A percentile compares a stretch with the other conserved stretches of the same genome.
Conservation (phyloP, 64 coral and sea anemone genomes). For the Actinia tenebrosa region DNA sequence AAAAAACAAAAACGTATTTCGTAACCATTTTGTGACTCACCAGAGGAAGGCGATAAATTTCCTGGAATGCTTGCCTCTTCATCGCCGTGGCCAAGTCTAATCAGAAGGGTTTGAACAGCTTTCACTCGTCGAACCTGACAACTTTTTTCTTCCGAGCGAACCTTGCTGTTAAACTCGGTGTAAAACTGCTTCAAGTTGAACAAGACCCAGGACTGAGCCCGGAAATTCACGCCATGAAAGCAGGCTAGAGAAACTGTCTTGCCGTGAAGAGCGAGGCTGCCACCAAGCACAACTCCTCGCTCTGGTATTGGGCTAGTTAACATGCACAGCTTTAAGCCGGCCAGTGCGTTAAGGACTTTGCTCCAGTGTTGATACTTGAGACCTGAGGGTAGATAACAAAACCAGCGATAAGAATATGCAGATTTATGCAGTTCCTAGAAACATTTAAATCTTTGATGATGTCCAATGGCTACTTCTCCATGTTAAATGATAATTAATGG, state of each 20-base stretch:
- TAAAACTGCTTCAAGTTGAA: constrained; percentile 67
- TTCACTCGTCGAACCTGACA: constrained; percentile 87
- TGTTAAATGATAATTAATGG: too few relatives aligned
- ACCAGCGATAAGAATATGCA: not conserved
- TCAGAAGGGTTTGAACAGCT: constrained; percentile 77
- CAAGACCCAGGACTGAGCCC: constrained; percentile 93
- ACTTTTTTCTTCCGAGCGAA: constrained; percentile 81
- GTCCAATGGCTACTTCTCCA: too few relatives aligned
- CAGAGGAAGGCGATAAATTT: constrained; percentile 60
- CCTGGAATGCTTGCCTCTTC: constrained; percentile 45
- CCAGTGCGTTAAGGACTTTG: constrained; percentile 80
- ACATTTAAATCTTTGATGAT: too few relatives aligned
- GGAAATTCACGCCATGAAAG: constrained; percentile 97
- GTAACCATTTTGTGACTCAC: constrained; percentile 20
- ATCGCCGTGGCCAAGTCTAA: constrained; percentile 68
- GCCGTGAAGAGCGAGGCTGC: constrained; percentile 63
- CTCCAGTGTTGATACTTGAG: constrained; percentile 99
- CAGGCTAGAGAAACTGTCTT: constrained; percentile 83
- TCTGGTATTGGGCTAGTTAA: constrained; percentile 71
- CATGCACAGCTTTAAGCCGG: constrained; percentile 62
- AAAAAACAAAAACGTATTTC: not conserved
- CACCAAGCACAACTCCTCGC: constrained; percentile 87
- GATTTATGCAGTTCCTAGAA: too few relatives aligned
- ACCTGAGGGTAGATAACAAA: constrained; percentile 24
- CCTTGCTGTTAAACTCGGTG: constrained; percentile 80